phyloP scores from a whole-genome alignment of 2,113 vertebrate species.

The Bungarus multicinctus region DNA sequence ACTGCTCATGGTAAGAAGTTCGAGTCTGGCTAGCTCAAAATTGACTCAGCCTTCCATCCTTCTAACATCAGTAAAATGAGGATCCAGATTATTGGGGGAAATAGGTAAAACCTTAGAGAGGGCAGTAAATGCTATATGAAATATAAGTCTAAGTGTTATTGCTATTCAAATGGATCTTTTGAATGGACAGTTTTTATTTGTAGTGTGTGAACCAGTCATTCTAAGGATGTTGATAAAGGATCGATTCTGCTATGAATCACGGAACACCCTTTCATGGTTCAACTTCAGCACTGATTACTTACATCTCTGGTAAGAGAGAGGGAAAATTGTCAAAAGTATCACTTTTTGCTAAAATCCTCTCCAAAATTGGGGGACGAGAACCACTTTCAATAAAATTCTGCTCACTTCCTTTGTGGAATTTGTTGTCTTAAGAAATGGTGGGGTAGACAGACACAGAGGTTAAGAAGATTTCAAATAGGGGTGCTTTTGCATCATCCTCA shows the following conservation, averaged over 20 bases:
- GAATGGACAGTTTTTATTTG: neutral
- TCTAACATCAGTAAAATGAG: neutral
- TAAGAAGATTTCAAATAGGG: neutral
- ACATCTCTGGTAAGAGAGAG: neutral
- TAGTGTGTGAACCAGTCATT: neutral
- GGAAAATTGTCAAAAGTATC: neutral
- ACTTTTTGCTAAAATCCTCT: neutral
- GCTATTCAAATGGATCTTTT: neutral
- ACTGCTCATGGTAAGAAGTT: neutral
- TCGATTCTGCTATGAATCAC: neutral
- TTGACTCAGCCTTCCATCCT: neutral
- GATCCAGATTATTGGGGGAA: neutral
- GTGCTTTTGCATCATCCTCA: neutral
- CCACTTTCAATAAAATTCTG: neutral
- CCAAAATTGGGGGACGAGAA: neutral
- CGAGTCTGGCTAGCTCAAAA: neutral
- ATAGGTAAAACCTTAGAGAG: neutral
- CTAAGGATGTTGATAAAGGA: neutral
- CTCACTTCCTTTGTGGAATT: neutral
- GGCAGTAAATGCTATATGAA: neutral
- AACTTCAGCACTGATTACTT: neutral
- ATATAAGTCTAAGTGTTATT: neutral
- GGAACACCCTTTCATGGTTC: neutral
- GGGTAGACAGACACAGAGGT: neutral
- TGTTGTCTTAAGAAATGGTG: neutral